Percentiles rank a stretch among this genome's conserved stretches.
These are phyloP conservation scores for Rhagoletis zephyria DNA, from an alignment of 1,140 invertebrate species.

Conservation along the genomic window DNA sequence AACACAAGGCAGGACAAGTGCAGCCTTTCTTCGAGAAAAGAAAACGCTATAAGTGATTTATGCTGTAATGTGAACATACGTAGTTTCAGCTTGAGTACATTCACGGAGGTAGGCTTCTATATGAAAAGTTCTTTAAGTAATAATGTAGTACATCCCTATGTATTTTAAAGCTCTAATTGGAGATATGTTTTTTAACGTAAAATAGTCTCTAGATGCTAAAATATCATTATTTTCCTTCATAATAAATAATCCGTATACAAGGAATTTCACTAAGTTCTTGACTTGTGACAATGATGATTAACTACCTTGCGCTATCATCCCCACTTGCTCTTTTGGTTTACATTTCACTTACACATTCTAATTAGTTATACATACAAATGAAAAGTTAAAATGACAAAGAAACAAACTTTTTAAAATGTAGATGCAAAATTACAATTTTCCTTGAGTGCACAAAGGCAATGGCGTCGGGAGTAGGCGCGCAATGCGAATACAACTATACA, in stretches of 20 bases:
- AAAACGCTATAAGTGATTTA: too few species aligned
- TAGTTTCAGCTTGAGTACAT: too few species aligned
- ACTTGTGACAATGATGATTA: constrained; percentile 6
- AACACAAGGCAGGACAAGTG: too few species aligned
- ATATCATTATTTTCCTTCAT: neutral
- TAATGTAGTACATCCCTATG: too few species aligned
- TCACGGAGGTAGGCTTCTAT: too few species aligned
- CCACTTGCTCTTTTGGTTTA: neutral
- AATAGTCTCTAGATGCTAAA: neutral
- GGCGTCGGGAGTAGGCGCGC: neutral
- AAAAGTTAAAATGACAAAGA: constrained; percentile 25
- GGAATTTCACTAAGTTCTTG: neutral
- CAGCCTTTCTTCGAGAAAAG: too few species aligned
- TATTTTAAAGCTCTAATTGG: too few species aligned
- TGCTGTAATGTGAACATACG: too few species aligned
- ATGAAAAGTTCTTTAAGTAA: too few species aligned
- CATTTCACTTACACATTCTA: constrained; percentile 10
- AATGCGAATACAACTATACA: too few species aligned
- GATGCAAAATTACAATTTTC: neutral
- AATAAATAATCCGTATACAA: neutral
- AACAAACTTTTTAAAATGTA: neutral
- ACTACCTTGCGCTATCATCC: neutral
- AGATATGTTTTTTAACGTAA: neutral
- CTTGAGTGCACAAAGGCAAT: constrained; percentile 4
- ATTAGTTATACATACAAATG: constrained; percentile 21